A percentile compares a stretch with the other conserved stretches of the same genome.
Evolutionary conservation across 2,113 vertebrate genomes (phyloP).

Genomic region (Jaculus jaculus): DNA sequence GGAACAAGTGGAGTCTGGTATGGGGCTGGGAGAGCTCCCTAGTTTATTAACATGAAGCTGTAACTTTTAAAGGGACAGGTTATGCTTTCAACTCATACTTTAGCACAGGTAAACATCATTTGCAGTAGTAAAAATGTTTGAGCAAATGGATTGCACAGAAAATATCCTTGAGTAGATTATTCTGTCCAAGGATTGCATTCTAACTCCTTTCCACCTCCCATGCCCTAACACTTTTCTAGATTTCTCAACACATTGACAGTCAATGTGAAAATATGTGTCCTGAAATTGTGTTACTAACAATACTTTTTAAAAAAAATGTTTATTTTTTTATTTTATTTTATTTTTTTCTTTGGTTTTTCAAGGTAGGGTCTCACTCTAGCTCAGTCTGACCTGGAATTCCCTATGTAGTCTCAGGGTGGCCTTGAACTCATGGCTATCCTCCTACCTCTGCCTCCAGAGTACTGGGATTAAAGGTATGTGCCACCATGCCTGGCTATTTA

Average conservation of each 20-base stretch:
- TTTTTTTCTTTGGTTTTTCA: too few species aligned
- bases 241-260: background rate
- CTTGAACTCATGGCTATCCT: too few species aligned
- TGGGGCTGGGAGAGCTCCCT: background rate
- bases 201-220: background rate
- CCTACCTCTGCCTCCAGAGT: too few species aligned
- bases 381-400: too few species aligned
- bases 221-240: background rate
- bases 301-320: too few species aligned
- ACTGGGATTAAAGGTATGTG: too few species aligned
- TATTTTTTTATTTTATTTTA: too few species aligned
- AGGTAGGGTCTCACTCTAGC: too few species aligned
- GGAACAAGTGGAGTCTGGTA: constrained; percentile 42
- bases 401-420: too few species aligned
- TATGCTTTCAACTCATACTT: constrained; percentile 50
- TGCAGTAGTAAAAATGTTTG: background rate
- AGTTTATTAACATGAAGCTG: constrained; percentile 52
- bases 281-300: background rate
- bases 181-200: background rate
- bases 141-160: constrained; percentile 21
- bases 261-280: background rate
- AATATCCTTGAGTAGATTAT: background rate
- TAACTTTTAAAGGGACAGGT: constrained; percentile 65
- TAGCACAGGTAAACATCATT: constrained; percentile 57
- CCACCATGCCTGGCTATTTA: too few species aligned